Conservation (phyloP, 2,113 vertebrate genomes). For the Hippoglossus stenolepis region DNA sequence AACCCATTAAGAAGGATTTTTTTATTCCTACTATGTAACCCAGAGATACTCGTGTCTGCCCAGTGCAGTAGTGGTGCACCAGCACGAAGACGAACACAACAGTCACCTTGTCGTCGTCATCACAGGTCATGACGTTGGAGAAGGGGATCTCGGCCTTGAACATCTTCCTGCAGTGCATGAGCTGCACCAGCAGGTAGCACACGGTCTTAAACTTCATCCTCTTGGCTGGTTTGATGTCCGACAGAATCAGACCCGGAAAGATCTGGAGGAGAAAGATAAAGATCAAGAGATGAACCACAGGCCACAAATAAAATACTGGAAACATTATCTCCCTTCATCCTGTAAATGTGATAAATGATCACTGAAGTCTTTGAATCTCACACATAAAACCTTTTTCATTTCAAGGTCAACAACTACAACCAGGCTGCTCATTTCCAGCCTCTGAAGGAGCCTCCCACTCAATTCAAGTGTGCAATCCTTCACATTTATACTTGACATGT, state of each 20-base stretch:
- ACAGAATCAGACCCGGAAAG: constrained; percentile 96
- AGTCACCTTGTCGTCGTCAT: constrained; percentile 95
- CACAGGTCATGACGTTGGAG: constrained; percentile 89
- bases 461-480: background rate
- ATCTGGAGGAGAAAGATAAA: constrained; percentile 81
- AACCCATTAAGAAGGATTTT: constrained; percentile 56
- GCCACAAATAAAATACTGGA: no score
- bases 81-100: background rate
- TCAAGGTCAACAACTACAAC: background rate
- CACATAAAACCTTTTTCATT: background rate
- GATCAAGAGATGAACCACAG: background rate
- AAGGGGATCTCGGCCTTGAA: constrained; percentile 95
- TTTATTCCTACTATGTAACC: background rate
- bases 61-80: background rate
- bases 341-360: background rate
- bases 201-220: constrained; percentile 99
- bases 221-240: constrained; percentile 98
- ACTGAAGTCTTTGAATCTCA: background rate
- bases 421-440: background rate
- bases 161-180: constrained; percentile 99
- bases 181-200: constrained; percentile 96
- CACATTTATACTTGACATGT: background rate
- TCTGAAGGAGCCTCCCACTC: background rate
- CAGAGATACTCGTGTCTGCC: background rate
- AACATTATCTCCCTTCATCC: no score